A percentile compares a stretch with the other conserved stretches of the same genome.
Evolutionary conservation across 2,113 vertebrate genomes (phyloP).

Genomic region (Oryctolagus cuniculus): DNA sequence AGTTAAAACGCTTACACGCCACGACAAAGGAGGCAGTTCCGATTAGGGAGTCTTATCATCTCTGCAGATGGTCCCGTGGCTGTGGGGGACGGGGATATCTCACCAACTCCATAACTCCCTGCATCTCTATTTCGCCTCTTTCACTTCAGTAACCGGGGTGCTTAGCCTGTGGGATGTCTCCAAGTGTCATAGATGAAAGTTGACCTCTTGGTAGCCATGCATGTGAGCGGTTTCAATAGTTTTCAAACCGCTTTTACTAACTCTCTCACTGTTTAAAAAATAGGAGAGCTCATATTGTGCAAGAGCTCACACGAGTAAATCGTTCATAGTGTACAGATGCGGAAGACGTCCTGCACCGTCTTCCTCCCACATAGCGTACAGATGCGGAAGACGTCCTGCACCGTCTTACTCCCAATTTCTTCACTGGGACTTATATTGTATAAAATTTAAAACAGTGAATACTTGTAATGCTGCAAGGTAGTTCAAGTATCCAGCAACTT

Average conservation of each 20-base stretch:
- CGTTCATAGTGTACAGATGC: slow-evolving; percentile 28
- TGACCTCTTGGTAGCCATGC: neutral
- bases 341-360: slow-evolving; percentile 20
- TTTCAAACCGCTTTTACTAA: neutral
- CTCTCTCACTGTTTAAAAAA: neutral
- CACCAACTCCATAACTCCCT: accelerated
- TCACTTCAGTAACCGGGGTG: accelerated
- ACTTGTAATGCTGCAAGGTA: slow-evolving; percentile 54
- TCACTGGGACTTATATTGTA: neutral
- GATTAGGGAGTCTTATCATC: neutral
- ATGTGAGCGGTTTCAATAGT: neutral
- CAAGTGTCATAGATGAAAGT: neutral
- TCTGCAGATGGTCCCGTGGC: neutral
- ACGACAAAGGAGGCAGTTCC: slow-evolving; percentile 41
- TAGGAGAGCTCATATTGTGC: slow-evolving; percentile 36
- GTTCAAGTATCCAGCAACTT: slow-evolving; percentile 74
- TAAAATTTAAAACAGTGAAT: neutral
- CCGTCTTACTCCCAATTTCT: neutral
- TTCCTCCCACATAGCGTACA: neutral
- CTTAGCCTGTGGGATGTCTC: neutral
- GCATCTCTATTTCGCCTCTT: neutral
- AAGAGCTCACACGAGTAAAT: slow-evolving; percentile 43
- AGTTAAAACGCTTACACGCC: neutral
- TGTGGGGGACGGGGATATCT: neutral
- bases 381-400: slow-evolving; percentile 55